Evolutionary conservation across 2,113 vertebrate species (phyloP), one percentile per base, ranked within the genome.

Genomic region (Steatornis caripensis): DNA sequence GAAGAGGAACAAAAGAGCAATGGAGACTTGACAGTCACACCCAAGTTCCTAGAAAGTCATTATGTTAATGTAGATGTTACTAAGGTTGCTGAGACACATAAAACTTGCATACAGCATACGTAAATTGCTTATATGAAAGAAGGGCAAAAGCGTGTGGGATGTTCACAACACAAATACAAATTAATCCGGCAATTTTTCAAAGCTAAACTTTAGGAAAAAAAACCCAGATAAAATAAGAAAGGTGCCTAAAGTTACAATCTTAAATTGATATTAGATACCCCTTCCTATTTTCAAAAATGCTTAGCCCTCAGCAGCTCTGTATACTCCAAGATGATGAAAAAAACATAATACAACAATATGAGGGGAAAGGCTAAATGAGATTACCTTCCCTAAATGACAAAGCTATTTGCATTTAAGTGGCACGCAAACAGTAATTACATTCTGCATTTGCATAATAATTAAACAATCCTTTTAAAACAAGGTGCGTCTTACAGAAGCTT

Each of bases 311-410:
- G 69, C 21, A 89, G 48, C 30, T 79, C 48, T 91, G 27, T 45
- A 65, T 49, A 82, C 29, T 19, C 9, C 29, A 83, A 58, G 76
- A 88, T 46, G 29, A 81, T 45, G 37, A 85, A 84, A 91, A 71
- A 84, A 34, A 0, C 8, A 6, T 39, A 39, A 45, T 2, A n/a
- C 7, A 85, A 89, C 54, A 85, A 83, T 53, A 80, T 13, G 27
- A 93, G 53, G 41, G 45, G 48, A 71, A 92, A 95, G 48, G 51
- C 87, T 94, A 88, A 94, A 95, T 70, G 75, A 93, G 60, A 96
- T 94, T 92, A 89, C 76, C 39, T 88, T 82, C 48, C 62, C 46
- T 89, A 92, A 97, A 90, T 39, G 60, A 92, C 79, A 89, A 84
- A 86, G 83, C 55, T 93, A 81, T 94, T 78, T 90, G 43, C 72